phyloP scores from a whole-genome alignment of 2,797 vertebrate genomes.

The Tragelaphus oryx region DNA sequence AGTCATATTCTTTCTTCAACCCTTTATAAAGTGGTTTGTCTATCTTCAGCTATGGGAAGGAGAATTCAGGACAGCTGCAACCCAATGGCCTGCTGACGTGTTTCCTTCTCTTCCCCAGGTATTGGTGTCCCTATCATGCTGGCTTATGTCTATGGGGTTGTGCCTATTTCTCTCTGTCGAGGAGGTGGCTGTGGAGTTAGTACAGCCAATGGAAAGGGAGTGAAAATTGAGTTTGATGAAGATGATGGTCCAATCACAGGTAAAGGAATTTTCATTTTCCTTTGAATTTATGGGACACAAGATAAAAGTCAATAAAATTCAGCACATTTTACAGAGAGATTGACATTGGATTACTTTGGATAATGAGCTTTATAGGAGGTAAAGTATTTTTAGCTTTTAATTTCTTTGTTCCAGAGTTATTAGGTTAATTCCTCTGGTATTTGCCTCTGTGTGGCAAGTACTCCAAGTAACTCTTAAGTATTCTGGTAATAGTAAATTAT shows the following conservation, averaged over 20 bases:
- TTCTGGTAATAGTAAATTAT: constrained; percentile 15
- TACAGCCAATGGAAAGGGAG: constrained; percentile 94
- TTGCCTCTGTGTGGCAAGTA: constrained; percentile 39
- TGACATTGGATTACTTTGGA: constrained; percentile 54
- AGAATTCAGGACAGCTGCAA: constrained; percentile 7
- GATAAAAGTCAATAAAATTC: constrained; percentile 59
- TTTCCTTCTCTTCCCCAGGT: constrained; percentile 79
- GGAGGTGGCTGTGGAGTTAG: constrained; percentile 97
- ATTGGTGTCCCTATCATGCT: constrained; percentile 99
- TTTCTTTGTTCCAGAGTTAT: constrained; percentile 66
- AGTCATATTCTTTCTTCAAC: neutral
- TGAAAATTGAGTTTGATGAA: constrained; percentile 97
- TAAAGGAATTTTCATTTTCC: constrained; percentile 67
- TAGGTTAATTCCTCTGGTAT: constrained; percentile 72
- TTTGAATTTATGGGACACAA: constrained; percentile 37
- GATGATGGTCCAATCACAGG: constrained; percentile 98
- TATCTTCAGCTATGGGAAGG: neutral
- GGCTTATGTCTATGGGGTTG: constrained; percentile 97
- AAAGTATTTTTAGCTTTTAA: constrained; percentile 69
- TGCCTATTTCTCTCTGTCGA: constrained; percentile 96
- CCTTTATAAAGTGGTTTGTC: neutral
- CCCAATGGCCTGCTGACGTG: constrained; percentile 45
- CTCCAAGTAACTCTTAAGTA: constrained; percentile 38
- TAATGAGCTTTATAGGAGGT: constrained; percentile 61
- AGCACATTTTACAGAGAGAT: constrained; percentile 43